Evolutionary conservation across 2,888 invertebrate species (phyloP).

Genomic region (Strigamia crassipes): DNA sequence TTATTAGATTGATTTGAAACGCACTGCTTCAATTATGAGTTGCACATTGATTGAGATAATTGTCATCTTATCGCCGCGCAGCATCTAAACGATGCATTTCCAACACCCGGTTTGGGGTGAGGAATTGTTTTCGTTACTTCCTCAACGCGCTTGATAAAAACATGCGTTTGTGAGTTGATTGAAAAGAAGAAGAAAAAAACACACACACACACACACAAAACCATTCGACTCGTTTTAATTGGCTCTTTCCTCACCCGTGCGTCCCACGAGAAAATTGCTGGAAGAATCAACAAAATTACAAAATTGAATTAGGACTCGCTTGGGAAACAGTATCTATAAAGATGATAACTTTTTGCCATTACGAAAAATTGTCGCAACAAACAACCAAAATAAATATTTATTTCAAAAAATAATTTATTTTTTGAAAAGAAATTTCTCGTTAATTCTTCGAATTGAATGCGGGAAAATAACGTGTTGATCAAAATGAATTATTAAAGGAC

Average conservation of each 20-base stretch:
- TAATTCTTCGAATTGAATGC: too few relatives aligned
- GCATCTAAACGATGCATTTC: constrained; percentile 3
- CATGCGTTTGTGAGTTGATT: not conserved
- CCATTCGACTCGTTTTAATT: not conserved
- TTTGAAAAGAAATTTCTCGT: too few relatives aligned
- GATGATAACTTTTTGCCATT: not conserved
- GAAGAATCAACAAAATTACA: constrained; percentile 14
- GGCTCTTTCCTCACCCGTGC: constrained; percentile 24
- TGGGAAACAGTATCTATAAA: not conserved
- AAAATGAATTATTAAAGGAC: not conserved
- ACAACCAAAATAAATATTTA: constrained; percentile 2
- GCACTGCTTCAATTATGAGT: constrained; percentile 22
- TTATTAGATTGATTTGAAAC: constrained; percentile 39
- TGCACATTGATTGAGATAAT: constrained; percentile 32
- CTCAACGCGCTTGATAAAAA: constrained; percentile 5
- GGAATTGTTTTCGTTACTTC: not conserved
- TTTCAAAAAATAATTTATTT: too few relatives aligned
- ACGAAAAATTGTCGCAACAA: not conserved
- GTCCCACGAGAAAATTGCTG: not conserved
- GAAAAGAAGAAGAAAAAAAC: not conserved
- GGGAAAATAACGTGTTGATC: not conserved
- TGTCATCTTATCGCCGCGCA: not conserved
- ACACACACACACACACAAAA: not conserved
- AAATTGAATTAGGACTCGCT: constrained; percentile 26
- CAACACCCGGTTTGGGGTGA: not conserved